phyloP scores from a whole-genome alignment of 2,888 invertebrate genomes.

The Calameuta filiformis region DNA sequence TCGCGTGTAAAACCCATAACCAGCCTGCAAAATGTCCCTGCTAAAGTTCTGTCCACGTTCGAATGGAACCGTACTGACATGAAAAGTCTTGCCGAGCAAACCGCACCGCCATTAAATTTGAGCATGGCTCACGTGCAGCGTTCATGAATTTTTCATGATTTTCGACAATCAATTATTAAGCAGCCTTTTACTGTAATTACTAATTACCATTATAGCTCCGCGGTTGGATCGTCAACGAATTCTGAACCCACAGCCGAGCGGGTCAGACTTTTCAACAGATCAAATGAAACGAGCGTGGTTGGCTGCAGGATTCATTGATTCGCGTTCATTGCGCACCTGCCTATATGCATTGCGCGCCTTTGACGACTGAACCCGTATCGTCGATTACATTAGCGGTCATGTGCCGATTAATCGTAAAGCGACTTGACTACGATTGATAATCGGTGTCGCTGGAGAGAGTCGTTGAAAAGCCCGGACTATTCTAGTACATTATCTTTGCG shows the following conservation, averaged over 20 bases:
- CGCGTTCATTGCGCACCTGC: background rate
- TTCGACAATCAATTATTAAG: conserved; percentile 29
- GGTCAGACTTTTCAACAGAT: background rate
- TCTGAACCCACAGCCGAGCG: background rate
- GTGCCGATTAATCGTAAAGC: background rate
- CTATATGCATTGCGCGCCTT: background rate
- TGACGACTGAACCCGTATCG: background rate
- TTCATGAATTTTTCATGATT: conserved; percentile 28
- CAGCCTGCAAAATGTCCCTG: conserved; percentile 42
- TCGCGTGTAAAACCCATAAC: conserved; percentile 55
- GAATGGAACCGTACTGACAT: background rate
- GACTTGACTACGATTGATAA: background rate
- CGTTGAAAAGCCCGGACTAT: background rate
- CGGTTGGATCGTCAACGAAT: background rate
- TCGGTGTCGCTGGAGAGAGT: background rate
- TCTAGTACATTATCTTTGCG: background rate
- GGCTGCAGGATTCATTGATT: background rate
- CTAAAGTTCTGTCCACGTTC: conserved; percentile 32
- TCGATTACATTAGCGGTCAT: background rate
- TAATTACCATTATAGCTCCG: background rate
- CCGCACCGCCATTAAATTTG: conserved; percentile 40
- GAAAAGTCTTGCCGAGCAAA: background rate
- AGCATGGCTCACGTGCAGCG: conserved; percentile 22
- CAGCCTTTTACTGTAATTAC: conserved; percentile 35
- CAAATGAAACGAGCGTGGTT: background rate